These are phyloP conservation scores for Atopsyche davidsoni DNA, from an alignment of 1,140 invertebrate species.

Conservation along the genomic window DNA sequence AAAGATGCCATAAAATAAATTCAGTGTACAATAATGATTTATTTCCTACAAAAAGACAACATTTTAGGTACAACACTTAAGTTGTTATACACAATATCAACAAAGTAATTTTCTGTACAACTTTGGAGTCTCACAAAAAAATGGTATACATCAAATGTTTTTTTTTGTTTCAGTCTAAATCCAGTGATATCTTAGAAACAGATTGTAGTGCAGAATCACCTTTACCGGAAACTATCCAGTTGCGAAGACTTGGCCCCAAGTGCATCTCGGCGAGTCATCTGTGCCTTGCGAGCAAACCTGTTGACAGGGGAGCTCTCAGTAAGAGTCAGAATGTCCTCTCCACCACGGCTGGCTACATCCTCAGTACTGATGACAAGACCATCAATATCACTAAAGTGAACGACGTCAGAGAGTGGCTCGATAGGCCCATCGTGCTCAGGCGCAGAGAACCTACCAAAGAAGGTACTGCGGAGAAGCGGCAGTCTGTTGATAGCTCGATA, in stretches of 20 bases:
- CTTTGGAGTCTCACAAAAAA: too few relatives aligned
- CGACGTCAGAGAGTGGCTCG: slow-evolving; percentile 43
- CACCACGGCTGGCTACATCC: slow-evolving; percentile 41
- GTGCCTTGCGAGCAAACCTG: slow-evolving; percentile 28
- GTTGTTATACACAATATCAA: too few relatives aligned
- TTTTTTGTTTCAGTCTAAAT: slow-evolving; percentile 33
- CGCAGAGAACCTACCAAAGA: slow-evolving; percentile 24
- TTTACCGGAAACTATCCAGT: slow-evolving; percentile 4
- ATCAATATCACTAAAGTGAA: slow-evolving; percentile 43
- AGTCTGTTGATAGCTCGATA: slow-evolving; percentile 21
- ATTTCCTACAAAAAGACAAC: too few relatives aligned
- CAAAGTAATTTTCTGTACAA: too few relatives aligned
- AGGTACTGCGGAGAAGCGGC: slow-evolving; percentile 22
- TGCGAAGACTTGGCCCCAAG: slow-evolving; percentile 31
- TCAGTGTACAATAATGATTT: too few relatives aligned
- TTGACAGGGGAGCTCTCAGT: slow-evolving; percentile 27
- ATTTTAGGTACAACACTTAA: too few relatives aligned
- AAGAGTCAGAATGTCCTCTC: slow-evolving; percentile 32
- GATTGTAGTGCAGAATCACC: slow-evolving; percentile 8
- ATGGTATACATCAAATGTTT: not conserved
- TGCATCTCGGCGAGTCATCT: slow-evolving; percentile 40
- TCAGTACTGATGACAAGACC: slow-evolving; percentile 34
- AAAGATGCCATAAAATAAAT: too few relatives aligned
- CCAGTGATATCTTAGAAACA: slow-evolving; percentile 27
- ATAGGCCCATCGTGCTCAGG: slow-evolving; percentile 37